phyloP scores from a whole-genome alignment of 2,888 invertebrate genomes.

The Amitus sp. region DNA sequence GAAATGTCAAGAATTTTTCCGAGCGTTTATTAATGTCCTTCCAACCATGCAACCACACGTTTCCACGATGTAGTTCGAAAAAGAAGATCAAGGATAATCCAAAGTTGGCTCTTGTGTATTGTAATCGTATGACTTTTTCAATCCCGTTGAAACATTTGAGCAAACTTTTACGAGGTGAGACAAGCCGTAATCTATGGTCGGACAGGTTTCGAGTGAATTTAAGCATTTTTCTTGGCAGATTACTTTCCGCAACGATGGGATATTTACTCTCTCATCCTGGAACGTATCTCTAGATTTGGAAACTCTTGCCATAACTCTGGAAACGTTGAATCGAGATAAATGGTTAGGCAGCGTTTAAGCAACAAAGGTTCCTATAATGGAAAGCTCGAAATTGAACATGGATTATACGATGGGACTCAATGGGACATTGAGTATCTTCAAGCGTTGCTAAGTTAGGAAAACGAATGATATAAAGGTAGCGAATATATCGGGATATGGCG shows the following conservation, averaged over 20 bases:
- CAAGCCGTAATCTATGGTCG: not conserved
- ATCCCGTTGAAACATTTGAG: not conserved
- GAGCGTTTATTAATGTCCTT: constrained; percentile 16
- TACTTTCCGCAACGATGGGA: not conserved
- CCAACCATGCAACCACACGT: no score
- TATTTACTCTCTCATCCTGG: not conserved
- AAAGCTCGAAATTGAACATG: constrained; percentile 20
- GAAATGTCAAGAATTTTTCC: constrained; percentile 20
- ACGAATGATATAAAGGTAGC: no score
- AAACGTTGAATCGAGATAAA: no score
- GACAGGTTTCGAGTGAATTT: not conserved
- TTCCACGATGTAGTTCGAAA: constrained; percentile 4
- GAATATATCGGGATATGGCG: no score
- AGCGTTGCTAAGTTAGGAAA: no score
- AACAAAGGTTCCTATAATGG: no score
- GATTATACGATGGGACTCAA: constrained; percentile 61
- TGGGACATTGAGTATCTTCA: no score
- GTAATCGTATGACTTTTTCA: not conserved
- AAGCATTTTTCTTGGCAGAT: not conserved
- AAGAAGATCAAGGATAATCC: constrained; percentile 12
- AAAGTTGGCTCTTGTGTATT: not conserved
- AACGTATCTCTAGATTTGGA: no score
- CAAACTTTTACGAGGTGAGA: not conserved
- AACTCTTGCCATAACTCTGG: no score
- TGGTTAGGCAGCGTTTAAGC: constrained; percentile 29